Evolutionary conservation across 2,113 vertebrate species (phyloP).

Genomic region (Neodon shergylaensis): DNA sequence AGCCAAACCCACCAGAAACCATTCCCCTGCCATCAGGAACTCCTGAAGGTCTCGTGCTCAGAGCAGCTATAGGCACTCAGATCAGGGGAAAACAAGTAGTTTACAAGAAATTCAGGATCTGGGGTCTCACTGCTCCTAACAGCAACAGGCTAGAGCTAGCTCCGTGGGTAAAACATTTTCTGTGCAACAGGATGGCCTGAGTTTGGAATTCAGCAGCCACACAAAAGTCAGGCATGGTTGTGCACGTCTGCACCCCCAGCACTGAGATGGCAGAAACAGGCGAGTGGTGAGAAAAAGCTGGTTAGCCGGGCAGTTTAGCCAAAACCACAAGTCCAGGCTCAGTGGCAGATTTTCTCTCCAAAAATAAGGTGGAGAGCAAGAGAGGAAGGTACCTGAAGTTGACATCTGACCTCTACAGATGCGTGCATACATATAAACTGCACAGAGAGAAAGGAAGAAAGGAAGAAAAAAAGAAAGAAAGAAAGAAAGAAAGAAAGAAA

Average conservation of each 20-base stretch:
- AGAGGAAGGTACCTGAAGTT: neutral
- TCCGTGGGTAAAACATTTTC: neutral
- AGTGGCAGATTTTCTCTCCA: neutral
- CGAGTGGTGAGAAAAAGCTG: too few species aligned
- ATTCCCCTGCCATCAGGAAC: too few species aligned
- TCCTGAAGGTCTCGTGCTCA: too few species aligned
- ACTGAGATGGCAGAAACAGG: neutral
- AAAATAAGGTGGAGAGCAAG: neutral
- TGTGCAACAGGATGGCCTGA: neutral
- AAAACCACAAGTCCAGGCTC: neutral
- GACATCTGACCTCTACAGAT: neutral
- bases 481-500: accelerated
- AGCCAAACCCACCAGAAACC: too few species aligned
- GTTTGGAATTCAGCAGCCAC: neutral
- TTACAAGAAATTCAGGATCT: too few species aligned
- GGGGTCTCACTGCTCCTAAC: too few species aligned
- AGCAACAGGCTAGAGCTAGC: neutral
- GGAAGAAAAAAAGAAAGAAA: neutral
- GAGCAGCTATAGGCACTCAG: too few species aligned
- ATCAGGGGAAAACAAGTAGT: too few species aligned
- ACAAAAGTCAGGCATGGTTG: neutral
- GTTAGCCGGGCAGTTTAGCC: neutral
- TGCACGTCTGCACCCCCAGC: too few species aligned
- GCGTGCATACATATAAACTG: neutral
- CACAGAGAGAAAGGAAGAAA: too few species aligned